Conservation (phyloP, 2,888 invertebrate species). For the Homarus gammarus region DNA sequence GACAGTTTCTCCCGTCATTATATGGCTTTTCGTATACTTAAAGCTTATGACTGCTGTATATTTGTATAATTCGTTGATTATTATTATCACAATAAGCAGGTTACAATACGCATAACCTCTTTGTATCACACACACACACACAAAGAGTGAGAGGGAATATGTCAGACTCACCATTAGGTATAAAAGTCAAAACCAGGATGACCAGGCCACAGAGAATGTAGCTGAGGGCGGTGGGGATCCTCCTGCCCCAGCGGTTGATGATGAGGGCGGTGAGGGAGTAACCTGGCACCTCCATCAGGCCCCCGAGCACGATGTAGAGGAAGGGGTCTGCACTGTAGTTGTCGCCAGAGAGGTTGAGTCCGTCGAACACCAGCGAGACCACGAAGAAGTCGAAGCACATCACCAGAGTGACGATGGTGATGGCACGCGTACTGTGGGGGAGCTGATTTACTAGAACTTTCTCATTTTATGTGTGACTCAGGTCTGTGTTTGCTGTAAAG, state of each 20-base stretch:
- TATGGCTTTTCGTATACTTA: too few species aligned
- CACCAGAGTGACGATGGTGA: conserved; percentile 21
- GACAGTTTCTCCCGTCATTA: too few species aligned
- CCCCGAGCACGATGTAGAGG: conserved; percentile 46
- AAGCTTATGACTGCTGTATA: not conserved
- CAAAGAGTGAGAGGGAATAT: too few species aligned
- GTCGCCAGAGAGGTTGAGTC: conserved; percentile 60
- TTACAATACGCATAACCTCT: not conserved
- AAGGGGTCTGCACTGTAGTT: conserved; percentile 64
- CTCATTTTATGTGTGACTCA: too few species aligned
- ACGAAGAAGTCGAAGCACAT: conserved; percentile 55
- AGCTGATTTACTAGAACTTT: too few species aligned
- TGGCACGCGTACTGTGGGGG: not conserved
- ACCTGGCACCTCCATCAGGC: conserved; percentile 69
- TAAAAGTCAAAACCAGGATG: conserved; percentile 40
- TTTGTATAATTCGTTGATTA: too few species aligned
- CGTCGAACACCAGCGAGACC: conserved; percentile 54
- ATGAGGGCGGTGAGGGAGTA: conserved; percentile 64
- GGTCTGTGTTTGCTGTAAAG: too few species aligned
- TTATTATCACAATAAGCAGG: too few species aligned
- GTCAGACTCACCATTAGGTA: not conserved
- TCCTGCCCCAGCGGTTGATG: conserved; percentile 61
- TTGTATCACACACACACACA: too few species aligned
- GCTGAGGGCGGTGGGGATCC: conserved; percentile 19
- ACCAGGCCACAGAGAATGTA: conserved; percentile 51